Percentiles rank a stretch among this genome's conserved stretches.
phyloP scores from a whole-genome alignment of 23 tunicate genomes.

The Styela clava region DNA sequence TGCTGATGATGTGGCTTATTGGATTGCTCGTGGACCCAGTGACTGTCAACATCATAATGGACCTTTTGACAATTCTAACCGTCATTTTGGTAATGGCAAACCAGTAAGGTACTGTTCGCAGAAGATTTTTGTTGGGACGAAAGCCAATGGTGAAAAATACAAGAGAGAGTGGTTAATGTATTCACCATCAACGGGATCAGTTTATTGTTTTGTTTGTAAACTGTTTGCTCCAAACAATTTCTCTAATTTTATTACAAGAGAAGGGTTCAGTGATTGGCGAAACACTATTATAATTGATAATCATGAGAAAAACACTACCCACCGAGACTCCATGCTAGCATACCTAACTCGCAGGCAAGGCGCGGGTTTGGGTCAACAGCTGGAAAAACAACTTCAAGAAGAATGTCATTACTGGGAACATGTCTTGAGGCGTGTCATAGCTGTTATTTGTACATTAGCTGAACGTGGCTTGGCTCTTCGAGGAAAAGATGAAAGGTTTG shows the following conservation, averaged over 20 bases:
- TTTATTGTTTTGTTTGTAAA: too few species aligned
- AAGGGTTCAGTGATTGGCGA: conserved; percentile 16
- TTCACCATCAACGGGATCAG: conserved; percentile 32
- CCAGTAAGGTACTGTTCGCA: conserved; percentile 26
- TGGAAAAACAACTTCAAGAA: conserved; percentile 26
- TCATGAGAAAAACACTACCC: conserved; percentile 7
- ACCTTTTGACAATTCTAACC: conserved; percentile 21
- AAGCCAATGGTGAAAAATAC: conserved; percentile 24
- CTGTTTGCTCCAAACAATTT: too few species aligned
- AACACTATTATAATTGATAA: conserved; percentile 13
- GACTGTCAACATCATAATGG: conserved; percentile 34
- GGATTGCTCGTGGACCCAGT: conserved; percentile 7
- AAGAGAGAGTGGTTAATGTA: conserved; percentile 34
- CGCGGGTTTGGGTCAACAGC: not conserved
- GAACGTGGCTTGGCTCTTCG: conserved; percentile 38
- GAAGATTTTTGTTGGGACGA: conserved; percentile 1
- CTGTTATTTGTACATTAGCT: conserved; percentile 19
- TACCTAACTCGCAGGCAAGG: not conserved
- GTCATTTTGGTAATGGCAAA: conserved; percentile 8
- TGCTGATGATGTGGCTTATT: conserved; percentile 28
- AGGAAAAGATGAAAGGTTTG: conserved; percentile 24
- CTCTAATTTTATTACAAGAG: too few species aligned
- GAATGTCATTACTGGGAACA: conserved; percentile 40
- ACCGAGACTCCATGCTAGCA: not conserved
- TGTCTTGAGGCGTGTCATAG: conserved; percentile 31